phyloP scores from a whole-genome alignment of 2,888 invertebrate genomes.

The Tillus elongatus region DNA sequence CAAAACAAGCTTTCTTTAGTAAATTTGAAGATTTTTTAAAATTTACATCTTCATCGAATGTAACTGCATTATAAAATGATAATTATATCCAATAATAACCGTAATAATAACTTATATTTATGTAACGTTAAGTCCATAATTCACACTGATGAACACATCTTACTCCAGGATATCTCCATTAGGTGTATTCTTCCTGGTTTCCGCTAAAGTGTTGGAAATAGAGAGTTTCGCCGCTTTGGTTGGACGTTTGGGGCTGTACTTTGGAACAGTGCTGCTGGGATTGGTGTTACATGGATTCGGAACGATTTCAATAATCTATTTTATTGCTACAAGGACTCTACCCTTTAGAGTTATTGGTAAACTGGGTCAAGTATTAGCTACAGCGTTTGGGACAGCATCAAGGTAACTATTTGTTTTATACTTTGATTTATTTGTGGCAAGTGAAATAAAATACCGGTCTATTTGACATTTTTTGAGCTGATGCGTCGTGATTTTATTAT shows the following conservation, averaged over 20 bases:
- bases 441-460: no score
- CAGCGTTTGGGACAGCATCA: conserved; percentile 94
- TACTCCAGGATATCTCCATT: conserved; percentile 80
- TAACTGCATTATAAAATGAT: no score
- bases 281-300: conserved; percentile 87
- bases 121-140: no score
- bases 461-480: no score
- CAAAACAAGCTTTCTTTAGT: no score
- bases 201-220: conserved; percentile 86
- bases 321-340: conserved; percentile 68
- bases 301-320: conserved; percentile 78
- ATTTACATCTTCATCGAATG: no score
- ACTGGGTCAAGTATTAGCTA: conserved; percentile 85
- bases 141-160: no score
- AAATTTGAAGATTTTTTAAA: no score
- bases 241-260: conserved; percentile 85
- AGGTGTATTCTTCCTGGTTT: conserved; percentile 81
- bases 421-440: no score
- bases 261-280: conserved; percentile 85
- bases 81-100: no score
- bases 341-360: conserved; percentile 75
- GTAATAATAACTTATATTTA: no score
- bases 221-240: conserved; percentile 74
- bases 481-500: no score
- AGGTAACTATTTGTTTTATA: conserved; percentile 45